Conservation (phyloP, 2,113 vertebrate genomes). For the Ia io region DNA sequence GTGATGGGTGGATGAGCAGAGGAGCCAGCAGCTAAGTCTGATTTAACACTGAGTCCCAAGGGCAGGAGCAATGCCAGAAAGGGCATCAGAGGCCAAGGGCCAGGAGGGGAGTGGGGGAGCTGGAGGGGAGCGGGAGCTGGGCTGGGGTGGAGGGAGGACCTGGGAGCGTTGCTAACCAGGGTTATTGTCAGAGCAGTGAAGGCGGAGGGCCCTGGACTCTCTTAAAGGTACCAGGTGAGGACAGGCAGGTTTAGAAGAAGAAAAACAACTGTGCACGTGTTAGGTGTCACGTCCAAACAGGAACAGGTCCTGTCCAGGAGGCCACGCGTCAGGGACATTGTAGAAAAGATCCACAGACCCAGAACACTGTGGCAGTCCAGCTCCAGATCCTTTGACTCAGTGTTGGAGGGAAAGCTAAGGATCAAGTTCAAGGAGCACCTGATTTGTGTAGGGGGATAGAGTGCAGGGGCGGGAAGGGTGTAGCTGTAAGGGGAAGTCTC, state of each 20-base stretch:
- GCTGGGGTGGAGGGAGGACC: background rate
- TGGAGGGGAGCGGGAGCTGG: too few species aligned
- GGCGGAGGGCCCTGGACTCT: background rate
- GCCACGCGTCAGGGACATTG: background rate
- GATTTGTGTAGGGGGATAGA: accelerated
- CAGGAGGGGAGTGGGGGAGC: background rate
- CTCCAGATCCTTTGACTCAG: background rate
- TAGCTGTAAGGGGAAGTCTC: background rate
- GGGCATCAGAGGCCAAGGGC: background rate
- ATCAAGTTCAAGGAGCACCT: background rate
- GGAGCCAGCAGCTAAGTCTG: too few species aligned
- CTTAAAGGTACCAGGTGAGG: background rate
- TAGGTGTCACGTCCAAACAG: background rate
- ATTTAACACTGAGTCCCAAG: too few species aligned
- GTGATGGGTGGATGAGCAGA: accelerated
- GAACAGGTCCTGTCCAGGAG: background rate
- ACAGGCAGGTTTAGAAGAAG: background rate
- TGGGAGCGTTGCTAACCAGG: background rate
- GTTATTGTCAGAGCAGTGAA: background rate
- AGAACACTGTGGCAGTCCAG: background rate
- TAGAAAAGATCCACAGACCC: background rate
- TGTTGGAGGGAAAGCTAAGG: background rate
- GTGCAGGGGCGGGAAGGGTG: accelerated
- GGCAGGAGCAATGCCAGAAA: background rate
- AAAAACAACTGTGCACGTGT: background rate